phyloP scores from a whole-genome alignment of 2,113 vertebrate species.

The Nibea albiflora region DNA sequence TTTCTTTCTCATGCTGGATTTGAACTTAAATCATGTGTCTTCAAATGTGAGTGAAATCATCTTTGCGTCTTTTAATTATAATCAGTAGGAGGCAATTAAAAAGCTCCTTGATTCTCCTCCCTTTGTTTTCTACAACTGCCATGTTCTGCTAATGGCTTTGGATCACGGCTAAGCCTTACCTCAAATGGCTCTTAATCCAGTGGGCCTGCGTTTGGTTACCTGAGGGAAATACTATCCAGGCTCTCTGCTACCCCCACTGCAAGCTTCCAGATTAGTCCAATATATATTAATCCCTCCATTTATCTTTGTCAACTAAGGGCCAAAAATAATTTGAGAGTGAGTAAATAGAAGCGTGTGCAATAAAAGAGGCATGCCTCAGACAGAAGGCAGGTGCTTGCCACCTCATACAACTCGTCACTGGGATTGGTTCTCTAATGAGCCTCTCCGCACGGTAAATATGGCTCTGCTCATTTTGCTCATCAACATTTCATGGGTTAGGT shows the following conservation, averaged over 20 bases:
- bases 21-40: background rate
- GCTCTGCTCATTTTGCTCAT: slow-evolving; percentile 80
- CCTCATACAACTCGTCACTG: slow-evolving; percentile 85
- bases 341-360: slow-evolving; percentile 90
- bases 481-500: slow-evolving; percentile 83
- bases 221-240: slow-evolving; percentile 97
- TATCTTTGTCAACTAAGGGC: slow-evolving; percentile 98
- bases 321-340: slow-evolving; percentile 93
- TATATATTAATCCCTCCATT: slow-evolving; percentile 99
- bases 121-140: slow-evolving; percentile 81
- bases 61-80: slow-evolving; percentile 82
- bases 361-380: slow-evolving; percentile 85
- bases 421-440: slow-evolving; percentile 87
- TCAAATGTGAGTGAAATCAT: background rate
- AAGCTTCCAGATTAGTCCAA: slow-evolving; percentile 92
- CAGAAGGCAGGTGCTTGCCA: slow-evolving; percentile 90
- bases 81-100: slow-evolving; percentile 90
- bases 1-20: slow-evolving; percentile 14
- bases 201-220: slow-evolving; percentile 92
- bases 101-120: slow-evolving; percentile 77
- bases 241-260: slow-evolving; percentile 82
- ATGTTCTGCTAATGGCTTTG: slow-evolving; percentile 92
- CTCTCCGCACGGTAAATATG: slow-evolving; percentile 83
- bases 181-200: slow-evolving; percentile 99
- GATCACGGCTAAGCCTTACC: slow-evolving; percentile 93